phyloP scores from a whole-genome alignment of 2,113 vertebrate species.

The Varanus salvator region DNA sequence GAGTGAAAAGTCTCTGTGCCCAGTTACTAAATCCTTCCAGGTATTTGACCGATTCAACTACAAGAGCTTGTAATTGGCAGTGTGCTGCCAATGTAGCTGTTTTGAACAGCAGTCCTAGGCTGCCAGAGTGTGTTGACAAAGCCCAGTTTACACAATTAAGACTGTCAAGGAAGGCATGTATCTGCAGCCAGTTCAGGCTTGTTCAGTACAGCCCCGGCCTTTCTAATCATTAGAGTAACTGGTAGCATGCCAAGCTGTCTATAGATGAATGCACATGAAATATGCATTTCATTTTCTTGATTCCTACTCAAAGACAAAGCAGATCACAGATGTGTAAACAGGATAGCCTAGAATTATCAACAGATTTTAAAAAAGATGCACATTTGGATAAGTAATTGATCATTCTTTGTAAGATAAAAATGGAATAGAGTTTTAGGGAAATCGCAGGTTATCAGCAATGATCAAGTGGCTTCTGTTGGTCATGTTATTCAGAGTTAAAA shows the following conservation, averaged over 20 bases:
- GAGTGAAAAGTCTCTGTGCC: background rate
- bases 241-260: conserved; percentile 20
- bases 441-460: background rate
- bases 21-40: background rate
- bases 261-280: background rate
- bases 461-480: background rate
- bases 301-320: conserved; percentile 21
- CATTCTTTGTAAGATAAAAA: background rate
- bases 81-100: conserved; percentile 4
- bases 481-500: conserved; percentile 4
- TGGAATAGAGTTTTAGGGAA: background rate
- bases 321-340: background rate
- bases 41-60: background rate
- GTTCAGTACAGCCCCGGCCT: background rate
- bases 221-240: background rate
- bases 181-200: background rate
- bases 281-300: conserved; percentile 21
- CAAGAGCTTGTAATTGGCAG: background rate
- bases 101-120: background rate
- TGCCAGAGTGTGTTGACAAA: conserved; percentile 19
- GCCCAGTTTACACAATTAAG: background rate
- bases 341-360: background rate
- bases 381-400: background rate
- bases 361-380: background rate
- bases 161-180: background rate